A percentile compares a stretch with the other conserved stretches of the same genome.
phyloP scores from a whole-genome alignment of 2,113 vertebrate species.

The Puffinus mauretanicus region DNA sequence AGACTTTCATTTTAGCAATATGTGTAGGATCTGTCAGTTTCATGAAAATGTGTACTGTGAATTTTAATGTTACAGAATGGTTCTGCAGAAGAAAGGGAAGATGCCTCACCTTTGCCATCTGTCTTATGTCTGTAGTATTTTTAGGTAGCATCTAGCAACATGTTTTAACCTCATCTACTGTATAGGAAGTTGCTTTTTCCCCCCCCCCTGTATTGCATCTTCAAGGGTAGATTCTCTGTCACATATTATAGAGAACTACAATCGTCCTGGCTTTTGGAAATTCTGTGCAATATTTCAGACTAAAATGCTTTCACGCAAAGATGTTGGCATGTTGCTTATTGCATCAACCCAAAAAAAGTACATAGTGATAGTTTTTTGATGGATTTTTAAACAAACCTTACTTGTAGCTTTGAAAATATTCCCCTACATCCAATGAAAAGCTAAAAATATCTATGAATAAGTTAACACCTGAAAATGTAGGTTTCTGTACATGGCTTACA shows the following conservation, averaged over 20 bases:
- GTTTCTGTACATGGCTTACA: conserved; percentile 6
- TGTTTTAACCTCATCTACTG: neutral
- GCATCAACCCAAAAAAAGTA: neutral
- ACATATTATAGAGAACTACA: neutral
- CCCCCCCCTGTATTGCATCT: neutral
- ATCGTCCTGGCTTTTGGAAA: neutral
- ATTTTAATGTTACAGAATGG: neutral
- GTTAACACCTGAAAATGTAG: conserved; percentile 32
- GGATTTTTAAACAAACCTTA: conserved; percentile 1
- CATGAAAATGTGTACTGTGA: neutral
- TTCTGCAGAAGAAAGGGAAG: neutral
- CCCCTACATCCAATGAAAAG: neutral
- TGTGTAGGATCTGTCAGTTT: neutral
- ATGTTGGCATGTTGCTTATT: neutral
- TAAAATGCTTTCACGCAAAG: neutral
- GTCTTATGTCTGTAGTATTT: neutral
- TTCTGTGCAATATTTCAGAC: neutral
- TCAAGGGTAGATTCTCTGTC: neutral
- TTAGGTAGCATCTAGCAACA: neutral
- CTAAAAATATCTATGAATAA: neutral
- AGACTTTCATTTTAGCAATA: neutral
- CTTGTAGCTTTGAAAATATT: neutral
- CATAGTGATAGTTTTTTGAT: neutral
- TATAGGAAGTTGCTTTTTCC: neutral
- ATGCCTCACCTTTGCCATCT: conserved; percentile 5